Base-by-base conservation (phyloP, 2,797 vertebrate species). In the Harpagifer antarcticus region DNA sequence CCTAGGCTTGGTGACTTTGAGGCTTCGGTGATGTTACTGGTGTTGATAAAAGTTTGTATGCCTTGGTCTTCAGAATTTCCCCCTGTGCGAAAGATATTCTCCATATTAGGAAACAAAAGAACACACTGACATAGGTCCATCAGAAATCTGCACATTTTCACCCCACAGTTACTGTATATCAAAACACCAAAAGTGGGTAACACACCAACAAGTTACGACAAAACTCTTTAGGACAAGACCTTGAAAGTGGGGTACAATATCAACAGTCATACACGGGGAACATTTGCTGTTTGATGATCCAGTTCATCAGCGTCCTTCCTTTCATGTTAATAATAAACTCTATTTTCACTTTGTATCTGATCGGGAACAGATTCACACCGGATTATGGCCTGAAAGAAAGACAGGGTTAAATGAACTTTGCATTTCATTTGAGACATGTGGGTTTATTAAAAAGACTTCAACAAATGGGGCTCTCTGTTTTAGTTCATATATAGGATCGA, bases 101-200 rank as follows among this genome's bases (percentile, higher is more conserved):
- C 16, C 27, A 12, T 8, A 50, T n/a, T 33, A 6, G n/a, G 0
- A 19, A 33, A 16, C 43, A 43, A 16, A 47, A 37, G 20, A 72
- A 69, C 58, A 86, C 37, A 72, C 78, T 60, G 48, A 65, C 50
- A 69, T 45, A 27, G 10, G 52, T 80, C 64, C 47, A 14, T 77
- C 9, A 37, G 66, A 37, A 7, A 74, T 12, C 63, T 55, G 59
- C 52, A 78, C 13, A 56, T 68, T 59, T 60, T 66, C 52, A 71
- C n/a, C 48, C 50, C 40, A 69, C 59, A 19, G 12, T 53, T 45
- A 73, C 68, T 64, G 9, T 61, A 78, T 37, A 84, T 78, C 27
- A 71, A 68, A 33, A 85, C 75, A 75, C 20, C 58, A 70, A 65
- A 78, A 45, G 78, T 50, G 48, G 64, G 72, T 44, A 72, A 73